Evolutionary conservation across 2,113 vertebrate species (phyloP), one percentile per base, ranked within the genome.

Genomic region (Hippocampus guttulatus): DNA sequence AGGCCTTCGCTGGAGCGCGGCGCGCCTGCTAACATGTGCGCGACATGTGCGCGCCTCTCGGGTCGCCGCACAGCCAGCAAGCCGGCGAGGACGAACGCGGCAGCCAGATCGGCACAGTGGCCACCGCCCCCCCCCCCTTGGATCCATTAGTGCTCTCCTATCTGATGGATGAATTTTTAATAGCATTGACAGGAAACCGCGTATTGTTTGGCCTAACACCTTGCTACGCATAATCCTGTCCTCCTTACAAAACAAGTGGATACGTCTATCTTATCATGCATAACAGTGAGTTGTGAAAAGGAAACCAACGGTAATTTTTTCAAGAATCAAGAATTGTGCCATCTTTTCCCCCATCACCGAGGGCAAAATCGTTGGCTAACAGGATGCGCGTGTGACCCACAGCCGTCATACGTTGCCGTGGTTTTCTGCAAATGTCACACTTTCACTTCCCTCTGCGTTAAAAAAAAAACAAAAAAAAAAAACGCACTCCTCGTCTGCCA

Each of bases 141-240:
- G 71, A 75, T 89, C 85, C 87, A 89, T 90, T 90, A 89, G 88
- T 71, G 82, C 61, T 18, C 20, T 78, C 70, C 41, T 75, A 86
- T 90, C 88, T 87, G 87, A 85, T 88, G 87, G 78, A 84, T 87
- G 87, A 87, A 87, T 89, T 87, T 88, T 88, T 90, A 88, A 91
- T 85, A 21, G 79, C 80, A 85, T 73, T 75, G 87, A 85, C 83
- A 80, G 72, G 73, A 72, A 76, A 76, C 40, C 23, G 3, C 2
- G 9, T 18, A 11, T 55, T 55, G 23, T n/a, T 55, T n/a, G 20
- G 52, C 9, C 20, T 9, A 54, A n/a, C 21, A 8, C 8, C 20
- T 54, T 10, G 8, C 8, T 15, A 51, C 18, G 11, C 41, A 12
- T 43, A 38, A 38, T 38, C 5, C 33, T 38, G 33, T 38, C 33